Evolutionary conservation across 2,113 vertebrate species (phyloP).

Genomic region (Rhinoderma darwinii): DNA sequence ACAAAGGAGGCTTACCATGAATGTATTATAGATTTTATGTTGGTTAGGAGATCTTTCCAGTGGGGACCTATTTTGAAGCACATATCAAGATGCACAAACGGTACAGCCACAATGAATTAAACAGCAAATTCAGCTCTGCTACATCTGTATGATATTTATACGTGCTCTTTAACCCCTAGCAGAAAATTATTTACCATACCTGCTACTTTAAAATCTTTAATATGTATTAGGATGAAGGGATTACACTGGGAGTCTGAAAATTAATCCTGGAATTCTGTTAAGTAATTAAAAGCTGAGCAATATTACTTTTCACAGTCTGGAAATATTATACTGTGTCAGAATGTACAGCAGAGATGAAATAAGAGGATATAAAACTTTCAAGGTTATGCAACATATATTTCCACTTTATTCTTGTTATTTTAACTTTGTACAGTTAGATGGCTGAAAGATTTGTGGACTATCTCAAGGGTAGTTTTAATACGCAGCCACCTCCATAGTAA

Average conservation of each 20-base stretch:
- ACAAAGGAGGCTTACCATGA: too few relatives aligned
- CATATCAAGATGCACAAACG: background rate
- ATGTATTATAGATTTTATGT: too few relatives aligned
- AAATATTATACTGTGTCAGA: background rate
- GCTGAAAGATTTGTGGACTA: slow-evolving; percentile 20
- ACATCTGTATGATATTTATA: background rate
- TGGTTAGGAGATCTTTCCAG: too few relatives aligned
- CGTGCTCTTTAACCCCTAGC: background rate
- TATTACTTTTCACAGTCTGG: slow-evolving; percentile 15
- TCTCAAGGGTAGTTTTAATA: slow-evolving; percentile 21
- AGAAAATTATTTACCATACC: background rate
- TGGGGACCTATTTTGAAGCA: too few relatives aligned
- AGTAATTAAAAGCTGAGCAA: slow-evolving; percentile 23
- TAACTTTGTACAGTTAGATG: slow-evolving; percentile 22
- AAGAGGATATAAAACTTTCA: slow-evolving; percentile 27
- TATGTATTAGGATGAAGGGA: slow-evolving; percentile 11
- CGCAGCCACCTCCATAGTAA: background rate
- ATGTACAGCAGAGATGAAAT: background rate
- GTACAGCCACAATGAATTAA: background rate
- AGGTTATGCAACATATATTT: slow-evolving; percentile 18
- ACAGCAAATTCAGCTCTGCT: background rate
- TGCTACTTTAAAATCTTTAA: background rate
- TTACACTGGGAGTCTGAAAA: background rate
- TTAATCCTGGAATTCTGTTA: slow-evolving; percentile 13
- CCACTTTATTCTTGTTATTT: slow-evolving; percentile 9